Conservation (phyloP, 1,140 invertebrate species). For the Campoletis sonorensis region DNA sequence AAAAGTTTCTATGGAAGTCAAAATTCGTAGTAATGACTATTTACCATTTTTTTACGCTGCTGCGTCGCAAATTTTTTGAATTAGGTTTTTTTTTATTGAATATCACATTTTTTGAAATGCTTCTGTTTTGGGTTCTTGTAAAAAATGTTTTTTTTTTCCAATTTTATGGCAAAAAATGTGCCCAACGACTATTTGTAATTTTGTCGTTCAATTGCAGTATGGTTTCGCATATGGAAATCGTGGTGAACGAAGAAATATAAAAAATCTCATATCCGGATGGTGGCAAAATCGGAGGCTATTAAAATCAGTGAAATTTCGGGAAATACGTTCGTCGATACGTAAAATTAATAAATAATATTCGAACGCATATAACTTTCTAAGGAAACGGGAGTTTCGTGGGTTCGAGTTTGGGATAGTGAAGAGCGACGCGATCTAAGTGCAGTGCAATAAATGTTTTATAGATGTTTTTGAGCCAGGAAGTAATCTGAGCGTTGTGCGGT, state of each 20-base stretch:
- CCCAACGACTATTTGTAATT: no score
- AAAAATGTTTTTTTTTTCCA: no score
- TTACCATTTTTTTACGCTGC: no score
- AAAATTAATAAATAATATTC: not conserved
- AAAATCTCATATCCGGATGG: not conserved
- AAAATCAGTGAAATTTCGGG: constrained; percentile 1
- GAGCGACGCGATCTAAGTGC: constrained; percentile 46
- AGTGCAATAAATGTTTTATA: constrained; percentile 64
- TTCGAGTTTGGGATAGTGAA: not conserved
- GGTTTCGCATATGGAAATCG: not conserved
- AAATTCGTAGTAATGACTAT: no score
- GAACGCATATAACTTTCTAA: not conserved
- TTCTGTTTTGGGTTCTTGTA: no score
- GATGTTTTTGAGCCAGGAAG: constrained; percentile 43
- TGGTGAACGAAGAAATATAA: not conserved
- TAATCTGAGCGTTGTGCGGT: constrained; percentile 29
- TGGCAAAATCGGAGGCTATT: constrained; percentile 12
- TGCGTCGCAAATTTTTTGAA: no score
- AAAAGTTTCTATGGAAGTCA: no score
- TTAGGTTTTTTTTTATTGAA: no score
- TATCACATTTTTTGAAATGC: no score
- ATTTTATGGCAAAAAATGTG: no score
- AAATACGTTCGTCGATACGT: not conserved
- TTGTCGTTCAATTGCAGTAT: not conserved
- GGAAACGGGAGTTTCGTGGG: not conserved